Evolutionary conservation across 2,797 vertebrate species (phyloP).

Genomic region (Denticeps clupeoides): DNA sequence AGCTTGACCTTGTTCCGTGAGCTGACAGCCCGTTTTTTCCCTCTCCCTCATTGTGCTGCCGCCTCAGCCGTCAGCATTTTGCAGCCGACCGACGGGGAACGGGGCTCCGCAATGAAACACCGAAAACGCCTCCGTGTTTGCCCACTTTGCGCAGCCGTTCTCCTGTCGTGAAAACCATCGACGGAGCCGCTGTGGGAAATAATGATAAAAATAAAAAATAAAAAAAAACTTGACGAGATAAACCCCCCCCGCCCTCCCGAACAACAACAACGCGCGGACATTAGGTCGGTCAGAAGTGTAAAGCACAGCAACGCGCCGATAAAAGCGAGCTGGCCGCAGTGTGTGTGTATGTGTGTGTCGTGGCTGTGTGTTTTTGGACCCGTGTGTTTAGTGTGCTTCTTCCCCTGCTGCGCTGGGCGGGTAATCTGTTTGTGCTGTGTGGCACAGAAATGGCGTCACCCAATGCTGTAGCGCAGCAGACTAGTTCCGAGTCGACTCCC

Average conservation of each 20-base stretch:
- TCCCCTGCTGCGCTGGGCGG: constrained; percentile 22
- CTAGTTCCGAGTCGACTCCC: no score
- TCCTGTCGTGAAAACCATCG: not conserved
- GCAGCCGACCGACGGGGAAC: constrained; percentile 25
- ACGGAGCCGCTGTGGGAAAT: constrained; percentile 2
- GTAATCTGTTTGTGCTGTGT: constrained; percentile 28
- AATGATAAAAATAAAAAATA: no score
- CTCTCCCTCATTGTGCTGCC: constrained; percentile 25
- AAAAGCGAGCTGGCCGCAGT: no score
- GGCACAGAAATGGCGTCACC: constrained; percentile 69
- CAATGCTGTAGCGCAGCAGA: constrained; percentile 45
- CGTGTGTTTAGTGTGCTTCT: not conserved
- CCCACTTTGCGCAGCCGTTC: constrained; percentile 15
- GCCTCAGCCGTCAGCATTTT: constrained; percentile 30
- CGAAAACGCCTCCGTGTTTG: constrained; percentile 2
- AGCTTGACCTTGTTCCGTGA: constrained; percentile 58
- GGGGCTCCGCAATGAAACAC: constrained; percentile 7
- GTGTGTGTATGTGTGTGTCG: no score
- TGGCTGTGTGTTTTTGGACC: not conserved
- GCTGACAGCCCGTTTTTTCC: constrained; percentile 46
- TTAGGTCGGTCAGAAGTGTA: not conserved
- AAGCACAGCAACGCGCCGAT: no score
- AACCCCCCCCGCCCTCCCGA: no score
- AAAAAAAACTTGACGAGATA: no score
- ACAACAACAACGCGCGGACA: not conserved